Base-by-base conservation (phyloP, 1,140 invertebrate species). In the Berghia stephanieae region DNA sequence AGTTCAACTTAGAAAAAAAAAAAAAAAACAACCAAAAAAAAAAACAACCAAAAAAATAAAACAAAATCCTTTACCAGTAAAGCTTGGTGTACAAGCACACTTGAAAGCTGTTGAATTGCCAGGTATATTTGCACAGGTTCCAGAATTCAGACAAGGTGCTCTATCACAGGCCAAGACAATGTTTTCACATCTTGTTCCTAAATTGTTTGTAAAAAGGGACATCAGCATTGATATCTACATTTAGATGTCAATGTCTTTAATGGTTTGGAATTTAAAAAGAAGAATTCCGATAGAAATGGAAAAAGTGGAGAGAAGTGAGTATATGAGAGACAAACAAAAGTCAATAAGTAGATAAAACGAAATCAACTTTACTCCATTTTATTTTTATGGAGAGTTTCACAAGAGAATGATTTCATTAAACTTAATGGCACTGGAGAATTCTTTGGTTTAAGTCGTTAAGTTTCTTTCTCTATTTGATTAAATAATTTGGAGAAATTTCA, bases 121-220 rank as follows among this genome's bases (percentile, higher is more conserved):
- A 27, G 49, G 21, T 6, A 1, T 52, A 36, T 42, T 46, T 18
- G 52, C 18, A 66, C 83, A 85, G 5, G 60, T 63, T 3, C 79
- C 81, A 38, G 52, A 57, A 72, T 83, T 80, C 0, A 76, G 71
- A 77, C 83, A 85, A 21, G 83, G 83, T 21, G 31, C 40, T 4
- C 75, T 82, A 43, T 80, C 77, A 81, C 83, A 84, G 0, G 80
- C 55, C 97, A 96, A 68, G 13, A 79, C 52, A n/a, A 52, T 36
- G 0, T 44, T 67, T 4, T 82, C 79, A 81, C 83, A 84, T 0
- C 77, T 69, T 21, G 16, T 43, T 13, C 79, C 79, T 80, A 66
- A 3, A 75, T 44, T 13, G 60, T 16, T 38, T n/a, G n/a, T n/a
- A n/a, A n/a, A n/a, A n/a, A n/a, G n/a, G n/a, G n/a, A n/a, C n/a